Conservation (phyloP, 2,888 invertebrate genomes). For the Dromius quadrimaculatus region DNA sequence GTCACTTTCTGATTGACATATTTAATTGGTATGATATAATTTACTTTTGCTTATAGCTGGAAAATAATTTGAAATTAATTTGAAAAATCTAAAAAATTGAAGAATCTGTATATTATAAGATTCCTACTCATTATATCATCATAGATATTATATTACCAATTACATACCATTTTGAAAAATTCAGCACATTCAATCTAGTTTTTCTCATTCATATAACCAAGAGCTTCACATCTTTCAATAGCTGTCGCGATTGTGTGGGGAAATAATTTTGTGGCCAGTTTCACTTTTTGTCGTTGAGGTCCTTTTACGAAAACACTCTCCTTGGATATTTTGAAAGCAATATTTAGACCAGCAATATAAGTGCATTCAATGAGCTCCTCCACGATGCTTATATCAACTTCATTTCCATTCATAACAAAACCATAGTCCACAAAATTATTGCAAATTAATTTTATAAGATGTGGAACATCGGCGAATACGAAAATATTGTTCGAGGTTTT, state of each 20-base stretch:
- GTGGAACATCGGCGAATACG: slow-evolving; percentile 55
- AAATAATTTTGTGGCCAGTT: slow-evolving; percentile 56
- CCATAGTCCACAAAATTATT: slow-evolving; percentile 55
- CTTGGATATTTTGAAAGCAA: slow-evolving; percentile 49
- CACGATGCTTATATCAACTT: slow-evolving; percentile 49
- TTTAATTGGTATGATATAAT: too few species aligned
- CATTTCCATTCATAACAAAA: slow-evolving; percentile 52
- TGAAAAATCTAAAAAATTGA: too few species aligned
- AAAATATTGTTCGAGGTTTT: slow-evolving; percentile 43
- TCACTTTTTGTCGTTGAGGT: slow-evolving; percentile 52
- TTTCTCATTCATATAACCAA: slow-evolving; percentile 44
- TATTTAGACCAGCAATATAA: slow-evolving; percentile 55
- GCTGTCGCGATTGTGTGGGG: slow-evolving; percentile 55
- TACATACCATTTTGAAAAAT: slow-evolving; percentile 55
- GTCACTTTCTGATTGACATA: too few species aligned
- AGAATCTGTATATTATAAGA: too few species aligned
- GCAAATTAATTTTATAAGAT: slow-evolving; percentile 54
- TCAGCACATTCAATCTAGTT: slow-evolving; percentile 54
- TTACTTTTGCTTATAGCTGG: too few species aligned
- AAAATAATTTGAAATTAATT: too few species aligned
- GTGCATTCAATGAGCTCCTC: too few species aligned
- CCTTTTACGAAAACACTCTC: slow-evolving; percentile 34
- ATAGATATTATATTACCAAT: too few species aligned
- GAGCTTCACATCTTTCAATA: slow-evolving; percentile 53
- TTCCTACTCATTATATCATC: too few species aligned